Percentiles rank a stretch among this genome's conserved stretches.
Evolutionary conservation across 2,888 invertebrate genomes (phyloP).

Genomic region (Cancer borealis): DNA sequence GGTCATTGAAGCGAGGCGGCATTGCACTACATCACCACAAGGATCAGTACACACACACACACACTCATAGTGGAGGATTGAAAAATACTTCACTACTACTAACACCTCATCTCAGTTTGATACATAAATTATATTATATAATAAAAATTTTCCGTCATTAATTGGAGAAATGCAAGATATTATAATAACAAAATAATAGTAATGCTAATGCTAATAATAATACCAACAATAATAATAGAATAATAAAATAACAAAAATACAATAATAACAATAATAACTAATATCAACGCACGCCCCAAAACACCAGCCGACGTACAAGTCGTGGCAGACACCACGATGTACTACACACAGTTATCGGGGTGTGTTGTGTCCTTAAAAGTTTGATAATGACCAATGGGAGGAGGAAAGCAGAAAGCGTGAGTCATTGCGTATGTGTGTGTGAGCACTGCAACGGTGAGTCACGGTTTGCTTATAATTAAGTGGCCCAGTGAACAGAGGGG

Average conservation of each 20-base stretch:
- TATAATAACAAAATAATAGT: neutral
- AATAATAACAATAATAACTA: neutral
- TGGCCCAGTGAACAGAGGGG: neutral
- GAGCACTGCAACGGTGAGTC: neutral
- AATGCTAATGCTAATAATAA: neutral
- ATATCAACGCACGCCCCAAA: neutral
- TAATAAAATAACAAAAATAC: neutral
- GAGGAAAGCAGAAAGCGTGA: neutral
- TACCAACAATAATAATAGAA: neutral
- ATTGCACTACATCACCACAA: no score
- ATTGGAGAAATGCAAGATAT: no score
- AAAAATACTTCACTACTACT: no score
- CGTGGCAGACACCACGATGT: neutral
- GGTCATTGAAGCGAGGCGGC: no score
- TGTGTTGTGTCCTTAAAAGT: neutral
- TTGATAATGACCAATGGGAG: neutral
- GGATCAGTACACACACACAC: no score
- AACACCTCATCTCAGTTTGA: no score
- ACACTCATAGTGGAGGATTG: no score
- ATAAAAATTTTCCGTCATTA: no score
- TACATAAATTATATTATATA: no score
- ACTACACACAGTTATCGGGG: neutral
- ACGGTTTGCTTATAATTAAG: neutral
- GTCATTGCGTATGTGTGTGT: constrained; percentile 21
- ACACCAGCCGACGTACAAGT: neutral